Percentiles rank a stretch among this genome's conserved stretches.
These are phyloP conservation scores for Epizoanthus scotinus DNA, from an alignment of 92 coral and sea anemone species.

Conservation along the genomic window DNA sequence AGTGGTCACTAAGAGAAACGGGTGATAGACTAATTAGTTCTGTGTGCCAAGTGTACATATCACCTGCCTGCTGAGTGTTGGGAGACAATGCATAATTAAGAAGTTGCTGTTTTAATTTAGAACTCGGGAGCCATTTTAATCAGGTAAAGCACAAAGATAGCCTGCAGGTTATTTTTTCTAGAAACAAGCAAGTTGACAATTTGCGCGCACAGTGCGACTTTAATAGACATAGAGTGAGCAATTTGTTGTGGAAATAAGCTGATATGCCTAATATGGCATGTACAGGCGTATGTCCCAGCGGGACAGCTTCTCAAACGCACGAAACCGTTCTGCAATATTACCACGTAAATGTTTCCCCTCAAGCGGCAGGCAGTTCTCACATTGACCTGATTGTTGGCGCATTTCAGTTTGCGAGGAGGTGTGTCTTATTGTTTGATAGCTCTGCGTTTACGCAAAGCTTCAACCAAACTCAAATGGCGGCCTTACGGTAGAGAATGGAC, in stretches of 20 bases:
- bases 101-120: neutral
- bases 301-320: neutral
- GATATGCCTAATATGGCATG: neutral
- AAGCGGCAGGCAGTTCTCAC: no score
- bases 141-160: neutral
- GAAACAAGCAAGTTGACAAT: neutral
- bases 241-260: conserved; percentile 5
- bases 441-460: no score
- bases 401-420: no score
- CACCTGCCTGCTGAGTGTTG: conserved; percentile 6
- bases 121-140: neutral
- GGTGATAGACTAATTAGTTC: no score
- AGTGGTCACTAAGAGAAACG: no score
- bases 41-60: neutral
- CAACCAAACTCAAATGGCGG: no score
- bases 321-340: no score
- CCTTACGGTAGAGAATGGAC: no score
- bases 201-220: neutral
- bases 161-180: neutral
- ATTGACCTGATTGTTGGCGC: no score
- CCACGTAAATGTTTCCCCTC: no score
- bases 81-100: neutral
- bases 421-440: no score
- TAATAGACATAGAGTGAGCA: conserved; percentile 15
- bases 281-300: conserved; percentile 1